These are phyloP conservation scores for Dorcus hopei DNA, from an alignment of 2,888 invertebrate genomes.

Conservation along the genomic window DNA sequence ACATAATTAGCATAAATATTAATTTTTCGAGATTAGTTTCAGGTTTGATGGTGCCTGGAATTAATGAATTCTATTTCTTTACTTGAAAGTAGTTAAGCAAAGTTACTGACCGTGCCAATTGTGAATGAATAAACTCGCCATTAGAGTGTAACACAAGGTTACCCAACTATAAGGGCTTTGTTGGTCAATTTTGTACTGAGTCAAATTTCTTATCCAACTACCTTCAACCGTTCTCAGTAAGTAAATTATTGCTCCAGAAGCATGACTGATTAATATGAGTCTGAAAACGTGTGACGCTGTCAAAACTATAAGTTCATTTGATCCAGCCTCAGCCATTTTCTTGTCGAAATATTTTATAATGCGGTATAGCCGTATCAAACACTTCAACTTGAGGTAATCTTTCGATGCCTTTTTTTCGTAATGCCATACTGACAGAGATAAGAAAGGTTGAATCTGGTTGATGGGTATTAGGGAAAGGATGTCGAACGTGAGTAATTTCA, in stretches of 20 bases:
- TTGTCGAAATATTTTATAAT: slow-evolving; percentile 1
- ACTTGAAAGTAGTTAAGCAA: not conserved
- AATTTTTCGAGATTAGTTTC: slow-evolving; percentile 5
- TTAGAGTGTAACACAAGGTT: slow-evolving; percentile 2
- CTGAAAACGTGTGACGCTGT: not conserved
- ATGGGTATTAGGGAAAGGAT: slow-evolving; percentile 7
- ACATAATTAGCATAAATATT: slow-evolving; percentile 3
- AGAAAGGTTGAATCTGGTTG: slow-evolving; percentile 5
- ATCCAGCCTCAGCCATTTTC: slow-evolving; percentile 3
- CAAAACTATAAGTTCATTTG: slow-evolving; percentile 1
- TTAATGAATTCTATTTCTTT: not conserved
- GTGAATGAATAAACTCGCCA: slow-evolving; percentile 6
- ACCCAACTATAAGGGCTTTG: slow-evolving; percentile 8
- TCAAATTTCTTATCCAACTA: slow-evolving; percentile 11
- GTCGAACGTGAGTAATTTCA: slow-evolving; percentile 6
- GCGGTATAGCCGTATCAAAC: slow-evolving; percentile 8
- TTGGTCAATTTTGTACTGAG: slow-evolving; percentile 2
- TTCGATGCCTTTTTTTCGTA: not conserved
- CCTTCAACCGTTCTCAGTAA: not conserved
- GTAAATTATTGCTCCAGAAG: slow-evolving; percentile 1
- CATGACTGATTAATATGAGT: slow-evolving; percentile 1
- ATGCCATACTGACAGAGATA: slow-evolving; percentile 4
- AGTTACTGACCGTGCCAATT: slow-evolving; percentile 6
- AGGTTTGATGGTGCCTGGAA: slow-evolving; percentile 10
- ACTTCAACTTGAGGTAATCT: slow-evolving; percentile 10